These are phyloP conservation scores for Protula sp. DNA, from an alignment of 2,888 invertebrate genomes.

Conservation along the genomic window DNA sequence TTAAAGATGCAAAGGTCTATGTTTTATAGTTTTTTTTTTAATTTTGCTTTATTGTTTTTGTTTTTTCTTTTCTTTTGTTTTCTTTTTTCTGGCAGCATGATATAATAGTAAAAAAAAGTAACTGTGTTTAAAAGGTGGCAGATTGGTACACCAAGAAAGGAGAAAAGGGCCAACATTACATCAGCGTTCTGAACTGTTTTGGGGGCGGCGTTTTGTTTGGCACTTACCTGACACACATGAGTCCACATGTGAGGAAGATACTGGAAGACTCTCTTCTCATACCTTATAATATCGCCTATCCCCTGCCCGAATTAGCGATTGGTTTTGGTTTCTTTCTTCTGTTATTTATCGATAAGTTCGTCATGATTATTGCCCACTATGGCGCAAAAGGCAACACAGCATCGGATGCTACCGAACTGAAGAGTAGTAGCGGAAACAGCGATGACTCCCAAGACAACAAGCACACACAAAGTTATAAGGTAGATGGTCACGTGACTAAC, in stretches of 20 bases:
- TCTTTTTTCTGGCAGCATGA: too few relatives aligned
- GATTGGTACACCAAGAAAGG: neutral
- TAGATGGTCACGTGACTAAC: neutral
- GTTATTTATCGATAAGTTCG: constrained; percentile 21
- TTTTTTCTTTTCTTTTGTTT: too few relatives aligned
- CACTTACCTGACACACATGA: constrained; percentile 41
- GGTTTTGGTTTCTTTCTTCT: constrained; percentile 14
- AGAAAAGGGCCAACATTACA: neutral
- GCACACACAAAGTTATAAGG: neutral
- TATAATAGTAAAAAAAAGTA: too few relatives aligned
- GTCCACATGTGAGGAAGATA: constrained; percentile 37
- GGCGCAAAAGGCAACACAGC: neutral
- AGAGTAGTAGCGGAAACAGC: neutral
- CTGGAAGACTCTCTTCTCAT: constrained; percentile 14
- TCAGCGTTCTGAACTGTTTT: constrained; percentile 24
- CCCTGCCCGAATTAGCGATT: constrained; percentile 33
- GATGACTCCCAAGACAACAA: neutral
- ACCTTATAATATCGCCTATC: constrained; percentile 27
- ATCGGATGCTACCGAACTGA: neutral
- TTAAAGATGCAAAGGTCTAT: too few relatives aligned
- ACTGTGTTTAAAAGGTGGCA: too few relatives aligned
- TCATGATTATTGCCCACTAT: constrained; percentile 4
- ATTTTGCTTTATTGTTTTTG: too few relatives aligned
- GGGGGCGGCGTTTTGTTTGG: constrained; percentile 45
- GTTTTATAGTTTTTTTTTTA: too few relatives aligned